Percentiles rank a stretch among this genome's conserved stretches.
phyloP scores from a whole-genome alignment of 2,888 invertebrate species.

The Herminia tarsipennalis region DNA sequence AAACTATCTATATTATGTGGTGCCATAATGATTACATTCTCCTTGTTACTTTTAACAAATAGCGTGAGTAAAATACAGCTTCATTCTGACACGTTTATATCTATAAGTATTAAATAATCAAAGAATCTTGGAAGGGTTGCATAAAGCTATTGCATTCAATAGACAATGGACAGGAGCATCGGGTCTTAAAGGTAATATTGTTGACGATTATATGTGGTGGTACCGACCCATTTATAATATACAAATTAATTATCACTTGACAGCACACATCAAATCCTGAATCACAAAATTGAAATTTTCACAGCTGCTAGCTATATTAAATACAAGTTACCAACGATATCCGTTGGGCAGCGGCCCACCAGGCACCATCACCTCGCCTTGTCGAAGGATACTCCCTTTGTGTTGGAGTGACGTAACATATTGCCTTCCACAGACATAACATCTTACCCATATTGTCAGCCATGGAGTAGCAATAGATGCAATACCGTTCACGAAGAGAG shows the following conservation, averaged over 20 bases:
- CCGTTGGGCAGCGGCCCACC: too few relatives aligned
- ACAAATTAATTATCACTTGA: background rate
- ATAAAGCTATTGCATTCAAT: too few relatives aligned
- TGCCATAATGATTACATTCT: background rate
- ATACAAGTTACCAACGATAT: too few relatives aligned
- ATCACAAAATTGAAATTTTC: background rate
- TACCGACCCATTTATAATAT: background rate
- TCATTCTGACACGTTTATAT: background rate
- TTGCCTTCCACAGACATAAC: too few relatives aligned
- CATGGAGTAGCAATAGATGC: slow-evolving; percentile 56
- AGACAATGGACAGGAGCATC: background rate
- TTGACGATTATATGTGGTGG: background rate
- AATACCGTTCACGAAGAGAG: slow-evolving; percentile 59
- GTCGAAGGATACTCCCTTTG: background rate
- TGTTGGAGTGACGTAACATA: background rate
- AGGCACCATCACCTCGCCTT: too few relatives aligned
- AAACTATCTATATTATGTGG: background rate
- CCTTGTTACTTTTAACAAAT: background rate
- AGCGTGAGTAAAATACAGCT: background rate
- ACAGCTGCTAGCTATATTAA: background rate
- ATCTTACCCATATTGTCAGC: slow-evolving; percentile 54
- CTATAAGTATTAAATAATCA: too few relatives aligned
- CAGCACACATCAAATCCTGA: background rate
- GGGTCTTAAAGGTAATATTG: background rate
- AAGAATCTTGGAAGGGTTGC: too few relatives aligned